Conservation (phyloP, 2,888 invertebrate species). For the Phortica okadai region DNA sequence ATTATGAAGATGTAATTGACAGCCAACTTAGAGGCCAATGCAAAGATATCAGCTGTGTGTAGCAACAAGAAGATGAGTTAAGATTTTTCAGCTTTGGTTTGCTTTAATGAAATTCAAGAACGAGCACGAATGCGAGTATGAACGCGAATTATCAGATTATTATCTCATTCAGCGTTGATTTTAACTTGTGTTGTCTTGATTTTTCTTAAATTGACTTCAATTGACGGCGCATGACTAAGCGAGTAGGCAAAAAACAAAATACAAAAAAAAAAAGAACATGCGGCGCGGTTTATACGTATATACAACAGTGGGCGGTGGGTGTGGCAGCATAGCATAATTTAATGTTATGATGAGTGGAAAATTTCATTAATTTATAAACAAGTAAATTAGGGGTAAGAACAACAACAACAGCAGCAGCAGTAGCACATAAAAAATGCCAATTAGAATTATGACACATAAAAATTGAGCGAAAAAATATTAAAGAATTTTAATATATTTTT, state of each 20-base stretch:
- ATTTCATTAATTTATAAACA: neutral
- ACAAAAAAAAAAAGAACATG: neutral
- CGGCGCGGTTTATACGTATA: neutral
- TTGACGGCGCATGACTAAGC: conserved; percentile 69
- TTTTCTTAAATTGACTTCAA: conserved; percentile 65
- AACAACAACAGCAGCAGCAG: conserved; percentile 23
- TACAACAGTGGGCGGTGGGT: neutral
- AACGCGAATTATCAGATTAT: conserved; percentile 31
- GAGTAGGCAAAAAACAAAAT: conserved; percentile 42
- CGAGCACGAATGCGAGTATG: neutral
- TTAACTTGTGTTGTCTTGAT: conserved; percentile 49
- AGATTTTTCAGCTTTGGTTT: neutral
- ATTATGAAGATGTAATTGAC: neutral
- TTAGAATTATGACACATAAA: too few species aligned
- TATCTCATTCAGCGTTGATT: conserved; percentile 36
- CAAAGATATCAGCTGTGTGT: neutral
- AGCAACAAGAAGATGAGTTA: neutral
- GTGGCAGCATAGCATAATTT: neutral
- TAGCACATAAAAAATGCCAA: too few species aligned
- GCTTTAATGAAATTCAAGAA: neutral
- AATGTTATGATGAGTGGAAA: conserved; percentile 13
- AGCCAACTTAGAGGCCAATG: neutral
- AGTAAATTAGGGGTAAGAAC: conserved; percentile 11
- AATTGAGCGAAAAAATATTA: too few species aligned
- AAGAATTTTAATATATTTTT: conserved; percentile 11